A percentile compares a stretch with the other conserved stretches of the same genome.
These are phyloP conservation scores for Austrofundulus limnaeus DNA, from an alignment of 2,113 vertebrate species.

Conservation along the genomic window DNA sequence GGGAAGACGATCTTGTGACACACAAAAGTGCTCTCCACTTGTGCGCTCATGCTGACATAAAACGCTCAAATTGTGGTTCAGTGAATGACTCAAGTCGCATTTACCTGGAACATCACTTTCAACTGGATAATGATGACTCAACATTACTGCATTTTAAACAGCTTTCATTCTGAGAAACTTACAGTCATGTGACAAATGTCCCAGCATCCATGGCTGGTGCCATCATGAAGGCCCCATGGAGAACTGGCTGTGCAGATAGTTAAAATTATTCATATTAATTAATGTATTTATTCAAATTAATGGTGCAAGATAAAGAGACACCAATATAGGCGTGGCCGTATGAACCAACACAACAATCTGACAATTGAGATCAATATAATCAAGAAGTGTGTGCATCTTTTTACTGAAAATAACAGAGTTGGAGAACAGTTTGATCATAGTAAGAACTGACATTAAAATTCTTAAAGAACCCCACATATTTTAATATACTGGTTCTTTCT, in stretches of 20 bases:
- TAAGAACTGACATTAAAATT: too few species aligned
- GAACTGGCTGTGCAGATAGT: slow-evolving; percentile 67
- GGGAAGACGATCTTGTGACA: slow-evolving; percentile 67
- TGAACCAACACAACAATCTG: slow-evolving; percentile 11
- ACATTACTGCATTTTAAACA: slow-evolving; percentile 11
- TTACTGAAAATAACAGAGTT: too few species aligned
- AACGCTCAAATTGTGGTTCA: slow-evolving; percentile 51
- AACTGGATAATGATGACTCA: slow-evolving; percentile 72
- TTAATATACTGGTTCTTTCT: too few species aligned
- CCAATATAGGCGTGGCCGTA: slow-evolving; percentile 19
- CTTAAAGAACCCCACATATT: too few species aligned
- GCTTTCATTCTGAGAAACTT: slow-evolving; percentile 54
- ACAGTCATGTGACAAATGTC: slow-evolving; percentile 65
- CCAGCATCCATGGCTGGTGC: slow-evolving; percentile 63
- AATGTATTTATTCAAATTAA: slow-evolving; percentile 38
- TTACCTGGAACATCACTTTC: slow-evolving; percentile 69
- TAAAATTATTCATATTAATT: slow-evolving; percentile 10
- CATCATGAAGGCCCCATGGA: slow-evolving; percentile 60
- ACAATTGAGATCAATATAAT: slow-evolving; percentile 4
- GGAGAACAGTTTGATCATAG: too few species aligned
- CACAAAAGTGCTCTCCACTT: slow-evolving; percentile 68
- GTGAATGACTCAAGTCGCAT: slow-evolving; percentile 53
- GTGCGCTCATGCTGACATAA: slow-evolving; percentile 67
- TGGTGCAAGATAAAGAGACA: slow-evolving; percentile 42
- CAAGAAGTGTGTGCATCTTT: too few species aligned